Base-by-base conservation (phyloP, 53 echinoderm and acorn worm genomes). In the Astropecten irregularis region DNA sequence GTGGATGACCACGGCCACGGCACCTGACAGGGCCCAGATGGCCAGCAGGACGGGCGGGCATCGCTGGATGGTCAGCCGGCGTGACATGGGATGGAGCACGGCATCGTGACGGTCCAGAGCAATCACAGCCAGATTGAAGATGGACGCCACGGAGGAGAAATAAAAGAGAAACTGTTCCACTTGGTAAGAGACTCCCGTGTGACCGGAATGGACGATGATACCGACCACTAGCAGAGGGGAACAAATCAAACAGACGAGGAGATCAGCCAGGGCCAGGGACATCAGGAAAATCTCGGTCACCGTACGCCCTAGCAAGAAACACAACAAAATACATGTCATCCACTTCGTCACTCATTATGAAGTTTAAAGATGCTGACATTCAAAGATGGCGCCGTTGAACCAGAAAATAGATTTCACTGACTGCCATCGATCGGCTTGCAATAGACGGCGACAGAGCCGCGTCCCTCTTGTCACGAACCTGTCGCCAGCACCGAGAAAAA, bases 131-230 rank as follows among this genome's bases (percentile, higher is more conserved):
- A 95, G 88, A 81, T 93, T 95, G 38, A 95, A 68, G 44, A 95
- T 93, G 72, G 95, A 95, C 16, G 95, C 93, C 0, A 93, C 91
- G 1, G 93, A 91, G 3, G 95, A 91, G 50, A 93, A 95, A 64
- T 95, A 95, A 76, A 95, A 95, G 42, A 95, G 77, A 39, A 91
- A 84, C 50, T 95, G 95, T 28, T 95, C 95, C n/a, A 88, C 79
- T 34, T 79, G 58, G 65, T 93, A 95, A 13, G 93, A 90, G 28
- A 91, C 85, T 1, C 95, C 95, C 7, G 95, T 95, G 58, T 95
- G 95, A 10, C 93, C 93, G n/a, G 86, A 76, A 25, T 88, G 83
- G 2, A 86, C 76, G 5, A 88, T 61, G 66, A 91, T 88, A 2
- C 95, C 95, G 8, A 95, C 81, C 23, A 95, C 82, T 55, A 95